Evolutionary conservation across 2,888 invertebrate species (phyloP).

Genomic region (Sialis lutaria): DNA sequence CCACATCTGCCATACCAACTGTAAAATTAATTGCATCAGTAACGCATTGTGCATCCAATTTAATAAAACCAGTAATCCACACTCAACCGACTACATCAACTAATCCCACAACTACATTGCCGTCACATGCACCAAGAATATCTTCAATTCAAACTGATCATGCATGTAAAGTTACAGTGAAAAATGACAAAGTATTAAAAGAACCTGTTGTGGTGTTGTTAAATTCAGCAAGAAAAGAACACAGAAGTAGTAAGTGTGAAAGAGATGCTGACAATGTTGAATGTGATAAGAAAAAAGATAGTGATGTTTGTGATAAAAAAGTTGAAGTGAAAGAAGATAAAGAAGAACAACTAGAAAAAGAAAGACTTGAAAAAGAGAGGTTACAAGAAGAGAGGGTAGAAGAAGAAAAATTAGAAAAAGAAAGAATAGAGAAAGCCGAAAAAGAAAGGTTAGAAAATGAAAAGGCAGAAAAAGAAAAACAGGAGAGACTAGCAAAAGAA

Average conservation of each 20-base stretch:
- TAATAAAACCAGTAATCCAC: too few relatives aligned
- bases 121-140: too few relatives aligned
- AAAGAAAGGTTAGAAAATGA: slow-evolving; percentile 22
- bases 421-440: slow-evolving; percentile 22
- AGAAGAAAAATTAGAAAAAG: slow-evolving; percentile 19
- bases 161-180: too few relatives aligned
- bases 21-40: too few relatives aligned
- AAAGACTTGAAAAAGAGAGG: slow-evolving; percentile 13
- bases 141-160: too few relatives aligned
- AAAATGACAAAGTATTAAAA: too few relatives aligned
- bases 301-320: slow-evolving; percentile 16
- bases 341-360: slow-evolving; percentile 18
- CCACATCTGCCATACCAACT: slow-evolving; percentile 4
- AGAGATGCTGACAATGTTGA: slow-evolving; percentile 2
- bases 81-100: too few relatives aligned
- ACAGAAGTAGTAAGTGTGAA: too few relatives aligned
- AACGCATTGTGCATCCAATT: too few relatives aligned
- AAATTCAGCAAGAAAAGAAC: too few relatives aligned
- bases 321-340: slow-evolving; percentile 16
- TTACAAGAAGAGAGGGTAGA: slow-evolving; percentile 16
- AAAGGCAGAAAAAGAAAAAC: slow-evolving; percentile 19
- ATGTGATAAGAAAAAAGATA: slow-evolving; percentile 16
- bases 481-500: slow-evolving; percentile 20
- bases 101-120: too few relatives aligned
- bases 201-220: too few relatives aligned